phyloP scores from a whole-genome alignment of 2,888 invertebrate genomes.

The Bellardia bayeri region DNA sequence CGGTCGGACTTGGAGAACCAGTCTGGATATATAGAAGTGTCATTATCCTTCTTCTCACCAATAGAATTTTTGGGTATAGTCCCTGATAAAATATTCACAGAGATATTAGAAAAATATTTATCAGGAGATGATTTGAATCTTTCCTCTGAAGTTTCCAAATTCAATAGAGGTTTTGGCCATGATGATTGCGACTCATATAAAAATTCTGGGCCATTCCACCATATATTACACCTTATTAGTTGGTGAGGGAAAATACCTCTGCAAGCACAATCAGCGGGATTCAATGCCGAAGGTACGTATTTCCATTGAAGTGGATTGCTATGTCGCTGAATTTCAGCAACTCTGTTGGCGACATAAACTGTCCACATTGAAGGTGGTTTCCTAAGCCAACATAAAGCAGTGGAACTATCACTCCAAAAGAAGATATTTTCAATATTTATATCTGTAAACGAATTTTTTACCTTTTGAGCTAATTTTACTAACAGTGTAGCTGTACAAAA shows the following conservation, averaged over 20 bases:
- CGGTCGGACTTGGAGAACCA: not conserved
- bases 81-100: not conserved
- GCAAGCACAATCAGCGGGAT: conserved; percentile 51
- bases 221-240: conserved; percentile 5
- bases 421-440: conserved; percentile 34
- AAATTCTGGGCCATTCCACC: conserved; percentile 54
- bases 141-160: conserved; percentile 18
- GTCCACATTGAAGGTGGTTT: conserved; percentile 39
- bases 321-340: conserved; percentile 30
- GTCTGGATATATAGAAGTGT: not conserved
- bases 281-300: conserved; percentile 39
- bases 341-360: not conserved
- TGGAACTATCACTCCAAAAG: conserved; percentile 38
- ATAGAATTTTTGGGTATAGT: not conserved
- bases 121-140: conserved; percentile 12
- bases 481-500: no score
- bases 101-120: not conserved
- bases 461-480: no score
- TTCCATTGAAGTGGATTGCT: conserved; percentile 40
- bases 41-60: not conserved
- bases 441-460: not conserved
- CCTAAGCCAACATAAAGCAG: conserved; percentile 45
- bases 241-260: conserved; percentile 17
- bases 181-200: not conserved
- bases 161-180: conserved; percentile 36